A percentile compares a stretch with the other conserved stretches of the same genome.
Conservation (phyloP, 2,113 vertebrate genomes). For the Paraplagusia blochii region DNA sequence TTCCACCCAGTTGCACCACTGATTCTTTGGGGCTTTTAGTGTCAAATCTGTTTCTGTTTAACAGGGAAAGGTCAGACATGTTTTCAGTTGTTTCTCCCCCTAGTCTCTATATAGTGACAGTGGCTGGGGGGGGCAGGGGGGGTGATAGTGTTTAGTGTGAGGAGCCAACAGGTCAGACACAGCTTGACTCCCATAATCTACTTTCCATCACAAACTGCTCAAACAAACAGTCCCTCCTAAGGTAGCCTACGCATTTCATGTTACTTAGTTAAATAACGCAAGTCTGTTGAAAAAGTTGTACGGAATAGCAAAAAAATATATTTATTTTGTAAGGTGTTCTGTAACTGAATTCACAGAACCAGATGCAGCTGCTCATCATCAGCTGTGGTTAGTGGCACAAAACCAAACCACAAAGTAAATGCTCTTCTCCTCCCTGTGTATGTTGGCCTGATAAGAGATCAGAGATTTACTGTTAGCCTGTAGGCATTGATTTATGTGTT, state of each 20-base stretch:
- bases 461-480: neutral
- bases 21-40: slow-evolving; percentile 17
- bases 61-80: slow-evolving; percentile 3
- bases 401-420: slow-evolving; percentile 24
- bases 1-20: neutral
- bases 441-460: neutral
- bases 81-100: too few relatives aligned
- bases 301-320: too few relatives aligned
- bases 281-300: too few relatives aligned
- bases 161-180: slow-evolving; percentile 24
- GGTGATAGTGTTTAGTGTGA: neutral
- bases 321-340: neutral
- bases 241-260: too few relatives aligned
- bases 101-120: slow-evolving; percentile 1
- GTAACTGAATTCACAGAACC: neutral
- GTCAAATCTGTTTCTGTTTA: slow-evolving; percentile 12
- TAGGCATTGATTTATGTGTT: slow-evolving; percentile 2
- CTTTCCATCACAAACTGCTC: slow-evolving; percentile 13
- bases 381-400: slow-evolving; percentile 8
- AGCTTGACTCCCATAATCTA: slow-evolving; percentile 1
- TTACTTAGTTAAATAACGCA: too few relatives aligned
- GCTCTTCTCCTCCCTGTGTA: neutral
- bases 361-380: slow-evolving; percentile 7
- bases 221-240: too few relatives aligned
- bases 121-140: neutral